These are phyloP conservation scores for Trichonephila clavipes DNA, from an alignment of 1,140 invertebrate genomes.

Conservation along the genomic window DNA sequence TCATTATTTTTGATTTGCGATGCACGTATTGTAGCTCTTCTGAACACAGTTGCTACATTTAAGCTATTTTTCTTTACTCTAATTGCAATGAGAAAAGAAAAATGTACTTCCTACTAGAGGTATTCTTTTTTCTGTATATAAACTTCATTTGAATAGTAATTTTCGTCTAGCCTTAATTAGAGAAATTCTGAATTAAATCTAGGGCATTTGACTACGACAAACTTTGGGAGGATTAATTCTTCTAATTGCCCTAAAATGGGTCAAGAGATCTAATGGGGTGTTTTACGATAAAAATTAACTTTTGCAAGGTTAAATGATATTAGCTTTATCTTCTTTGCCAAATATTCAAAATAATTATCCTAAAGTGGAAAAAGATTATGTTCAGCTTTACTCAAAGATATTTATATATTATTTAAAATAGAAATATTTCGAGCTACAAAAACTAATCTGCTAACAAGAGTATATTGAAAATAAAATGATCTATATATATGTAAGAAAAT, in stretches of 20 bases:
- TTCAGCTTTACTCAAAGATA: too few relatives aligned
- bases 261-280: background rate
- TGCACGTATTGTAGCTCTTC: too few relatives aligned
- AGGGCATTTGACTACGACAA: background rate
- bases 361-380: too few relatives aligned
- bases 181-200: background rate
- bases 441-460: too few relatives aligned
- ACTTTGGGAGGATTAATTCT: background rate
- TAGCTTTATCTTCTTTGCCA: too few relatives aligned
- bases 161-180: conserved; percentile 1
- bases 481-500: too few relatives aligned
- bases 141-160: background rate
- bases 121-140: background rate
- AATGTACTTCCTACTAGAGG: background rate
- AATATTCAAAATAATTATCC: too few relatives aligned
- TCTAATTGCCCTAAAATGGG: conserved; percentile 5
- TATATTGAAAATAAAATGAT: too few relatives aligned
- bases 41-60: background rate
- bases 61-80: background rate
- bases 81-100: background rate
- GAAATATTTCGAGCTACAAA: too few relatives aligned
- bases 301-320: background rate
- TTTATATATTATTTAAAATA: too few relatives aligned
- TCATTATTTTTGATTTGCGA: too few relatives aligned
- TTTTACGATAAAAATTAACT: background rate